Evolutionary conservation across 1,140 invertebrate genomes (phyloP), one percentile per base, ranked within the genome.

Genomic region (Drosophila biarmipes): DNA sequence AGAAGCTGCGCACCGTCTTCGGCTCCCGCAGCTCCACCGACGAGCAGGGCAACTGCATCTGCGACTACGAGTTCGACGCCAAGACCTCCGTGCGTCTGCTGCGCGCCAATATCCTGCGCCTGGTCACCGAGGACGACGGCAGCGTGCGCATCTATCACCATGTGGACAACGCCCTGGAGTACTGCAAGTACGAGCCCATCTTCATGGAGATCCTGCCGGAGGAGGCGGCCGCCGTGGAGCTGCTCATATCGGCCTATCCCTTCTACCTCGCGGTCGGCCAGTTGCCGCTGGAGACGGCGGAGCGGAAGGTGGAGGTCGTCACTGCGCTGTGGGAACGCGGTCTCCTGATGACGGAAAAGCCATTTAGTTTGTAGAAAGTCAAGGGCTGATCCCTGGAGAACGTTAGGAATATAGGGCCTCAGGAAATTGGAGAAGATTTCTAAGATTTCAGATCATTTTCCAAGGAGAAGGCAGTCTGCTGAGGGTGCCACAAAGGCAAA

Each of bases 161-260:
- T 59, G 92, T 94, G 51, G 96, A 98, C 86, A 99, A 99, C 93
- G 95, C 96, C 0, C 93, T 96, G 71, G 94, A 96, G 68, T 98
- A 97, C 90, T 97, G 97, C 90, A 97, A 95, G 34, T 95, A 94
- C 91, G 97, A 98, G 46, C 92, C 94, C 24, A 95, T 96, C 68
- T 98, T 93, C 92, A 92, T 98, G 64, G 96, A 97, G 87, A 94
- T 98, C 48, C 93, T 95, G 31, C 91, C 93, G 27, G 92, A 94
- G 4, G 92, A 95, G 68, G 95, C 95, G 0, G 94, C 94, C 10
- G 95, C 94, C 11, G 93, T 98, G 15, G 94, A 96, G 87, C 93
- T 93, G 42, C 92, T 99, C 11, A 94, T 98, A 46, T 92, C 92
- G 34, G 81, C 91, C 1, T 98, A 97, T 93, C 97, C 98, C 2